These are phyloP conservation scores for Aethina tumida DNA, from an alignment of 1,140 invertebrate genomes.

Conservation along the genomic window DNA sequence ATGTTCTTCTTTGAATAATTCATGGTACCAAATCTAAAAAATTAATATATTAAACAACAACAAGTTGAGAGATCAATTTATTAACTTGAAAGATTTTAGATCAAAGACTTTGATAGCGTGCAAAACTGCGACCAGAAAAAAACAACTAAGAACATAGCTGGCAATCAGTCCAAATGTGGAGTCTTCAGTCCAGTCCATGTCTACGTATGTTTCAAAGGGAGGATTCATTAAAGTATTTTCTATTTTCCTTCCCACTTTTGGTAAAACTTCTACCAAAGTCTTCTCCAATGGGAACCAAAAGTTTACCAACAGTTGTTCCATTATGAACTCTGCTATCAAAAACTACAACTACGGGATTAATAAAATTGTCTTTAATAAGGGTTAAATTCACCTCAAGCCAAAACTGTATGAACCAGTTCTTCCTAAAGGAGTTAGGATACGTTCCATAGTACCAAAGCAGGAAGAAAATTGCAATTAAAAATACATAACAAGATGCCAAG, in stretches of 20 bases:
- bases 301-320: slow-evolving; percentile 28
- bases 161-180: slow-evolving; percentile 6
- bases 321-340: slow-evolving; percentile 22
- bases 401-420: slow-evolving; percentile 15
- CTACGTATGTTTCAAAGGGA: no score
- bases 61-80: no score
- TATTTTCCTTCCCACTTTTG: slow-evolving; percentile 17
- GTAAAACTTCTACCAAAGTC: slow-evolving; percentile 15
- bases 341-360: slow-evolving; percentile 28
- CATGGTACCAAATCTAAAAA: no score
- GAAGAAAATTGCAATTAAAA: slow-evolving; percentile 23
- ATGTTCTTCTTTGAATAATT: no score
- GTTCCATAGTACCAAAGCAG: slow-evolving; percentile 24
- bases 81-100: slow-evolving; percentile 12
- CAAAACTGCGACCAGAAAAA: slow-evolving; percentile 18
- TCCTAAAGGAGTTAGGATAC: slow-evolving; percentile 23
- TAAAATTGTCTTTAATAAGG: slow-evolving; percentile 1
- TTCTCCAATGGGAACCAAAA: slow-evolving; percentile 32
- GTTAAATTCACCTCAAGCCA: slow-evolving; percentile 21
- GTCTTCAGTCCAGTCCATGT: no score
- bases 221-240: no score
- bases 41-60: no score
- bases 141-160: slow-evolving; percentile 19
- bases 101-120: slow-evolving; percentile 20
- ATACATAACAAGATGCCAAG: slow-evolving; percentile 24